Evolutionary conservation across 2,888 invertebrate species (phyloP).

Genomic region (Megamerina dolium): DNA sequence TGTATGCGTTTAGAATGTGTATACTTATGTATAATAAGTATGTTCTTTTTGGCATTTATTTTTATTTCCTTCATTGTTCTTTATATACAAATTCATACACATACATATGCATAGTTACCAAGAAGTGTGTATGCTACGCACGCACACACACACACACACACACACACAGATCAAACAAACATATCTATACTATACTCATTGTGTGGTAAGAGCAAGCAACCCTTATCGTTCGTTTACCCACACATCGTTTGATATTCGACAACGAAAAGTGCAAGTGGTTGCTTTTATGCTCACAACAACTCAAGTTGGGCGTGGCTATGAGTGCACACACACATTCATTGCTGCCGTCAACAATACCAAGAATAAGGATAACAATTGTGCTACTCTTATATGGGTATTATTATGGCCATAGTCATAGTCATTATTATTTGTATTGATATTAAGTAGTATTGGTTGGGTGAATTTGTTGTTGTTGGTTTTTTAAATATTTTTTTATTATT

Average conservation of each 20-base stretch:
- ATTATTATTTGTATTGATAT: too few relatives aligned
- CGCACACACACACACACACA: constrained; percentile 8
- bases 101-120: constrained; percentile 9
- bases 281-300: constrained; percentile 8
- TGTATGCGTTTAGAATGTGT: constrained; percentile 8
- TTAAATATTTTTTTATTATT: constrained; percentile 2
- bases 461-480: constrained; percentile 3
- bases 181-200: too few relatives aligned
- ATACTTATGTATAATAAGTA: neutral
- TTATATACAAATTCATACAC: constrained; percentile 2
- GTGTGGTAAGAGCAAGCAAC: constrained; percentile 22
- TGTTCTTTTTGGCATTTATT: constrained; percentile 16
- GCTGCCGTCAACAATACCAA: constrained; percentile 9
- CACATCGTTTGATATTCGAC: too few relatives aligned
- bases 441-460: neutral
- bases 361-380: constrained; percentile 11
- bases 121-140: constrained; percentile 13
- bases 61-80: constrained; percentile 9
- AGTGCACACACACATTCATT: constrained; percentile 7
- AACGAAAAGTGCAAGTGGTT: constrained; percentile 38
- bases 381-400: constrained; percentile 5
- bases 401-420: constrained; percentile 6
- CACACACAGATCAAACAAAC: constrained; percentile 7
- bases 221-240: too few relatives aligned
- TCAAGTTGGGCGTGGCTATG: constrained; percentile 23